These are phyloP conservation scores for Hedya salicella DNA, from an alignment of 2,888 invertebrate genomes.

Conservation along the genomic window DNA sequence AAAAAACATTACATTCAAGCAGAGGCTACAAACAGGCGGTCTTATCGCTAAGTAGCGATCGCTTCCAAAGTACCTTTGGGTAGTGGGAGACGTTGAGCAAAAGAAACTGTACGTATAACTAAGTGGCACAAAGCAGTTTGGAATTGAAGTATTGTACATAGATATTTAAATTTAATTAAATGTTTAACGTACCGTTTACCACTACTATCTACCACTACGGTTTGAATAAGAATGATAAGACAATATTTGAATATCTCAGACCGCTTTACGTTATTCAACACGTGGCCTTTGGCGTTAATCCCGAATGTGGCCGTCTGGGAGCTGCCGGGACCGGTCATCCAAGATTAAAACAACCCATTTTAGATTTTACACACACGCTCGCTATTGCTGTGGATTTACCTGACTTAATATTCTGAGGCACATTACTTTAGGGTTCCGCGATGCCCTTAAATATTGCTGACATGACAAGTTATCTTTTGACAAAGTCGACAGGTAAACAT, in stretches of 20 bases:
- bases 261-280: constrained; percentile 21
- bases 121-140: no score
- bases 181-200: no score
- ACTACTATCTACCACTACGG: no score
- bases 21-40: no score
- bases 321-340: constrained; percentile 51
- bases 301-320: constrained; percentile 59
- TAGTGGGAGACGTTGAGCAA: no score
- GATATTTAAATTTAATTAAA: no score
- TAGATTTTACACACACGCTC: constrained; percentile 34
- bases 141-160: no score
- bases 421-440: constrained; percentile 1
- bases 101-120: no score
- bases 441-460: not conserved
- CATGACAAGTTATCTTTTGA: not conserved
- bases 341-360: constrained; percentile 59
- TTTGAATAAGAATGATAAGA: not conserved
- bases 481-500: no score
- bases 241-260: not conserved
- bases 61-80: no score
- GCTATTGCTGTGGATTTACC: constrained; percentile 32
- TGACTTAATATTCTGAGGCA: constrained; percentile 20
- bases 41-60: no score
- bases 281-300: constrained; percentile 60
- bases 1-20: no score